A percentile compares a stretch with the other conserved stretches of the same genome.
phyloP scores from a whole-genome alignment of 2,888 invertebrate genomes.

The Drosophila trichaetosa region DNA sequence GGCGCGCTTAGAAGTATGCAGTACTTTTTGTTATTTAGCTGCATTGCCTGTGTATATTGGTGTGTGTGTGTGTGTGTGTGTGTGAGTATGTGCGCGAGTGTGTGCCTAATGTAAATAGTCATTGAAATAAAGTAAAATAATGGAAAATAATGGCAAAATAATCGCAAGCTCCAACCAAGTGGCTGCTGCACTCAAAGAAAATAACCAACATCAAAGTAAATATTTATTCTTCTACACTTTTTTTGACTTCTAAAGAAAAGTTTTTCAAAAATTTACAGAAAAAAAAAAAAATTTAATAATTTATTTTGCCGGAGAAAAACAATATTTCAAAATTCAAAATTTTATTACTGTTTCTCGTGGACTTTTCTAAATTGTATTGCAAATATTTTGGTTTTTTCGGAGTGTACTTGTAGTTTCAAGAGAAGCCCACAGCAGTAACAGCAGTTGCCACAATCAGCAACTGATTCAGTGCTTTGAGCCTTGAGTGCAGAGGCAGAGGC shows the following conservation, averaged over 20 bases:
- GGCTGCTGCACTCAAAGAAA: constrained; percentile 14
- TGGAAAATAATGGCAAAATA: constrained; percentile 80
- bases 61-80: constrained; percentile 10
- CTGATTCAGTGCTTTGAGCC: constrained; percentile 28
- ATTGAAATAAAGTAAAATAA: constrained; percentile 81
- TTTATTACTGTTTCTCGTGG: not conserved
- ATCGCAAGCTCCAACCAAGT: constrained; percentile 67
- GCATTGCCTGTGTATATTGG: constrained; percentile 14
- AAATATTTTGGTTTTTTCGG: not conserved
- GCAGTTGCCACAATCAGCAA: constrained; percentile 22
- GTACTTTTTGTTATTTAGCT: constrained; percentile 36
- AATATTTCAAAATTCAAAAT: not conserved
- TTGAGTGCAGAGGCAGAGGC: not conserved
- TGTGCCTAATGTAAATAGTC: constrained; percentile 75
- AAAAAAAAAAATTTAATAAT: not conserved
- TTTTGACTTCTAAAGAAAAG: too few species aligned
- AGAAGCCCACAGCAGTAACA: constrained; percentile 1
- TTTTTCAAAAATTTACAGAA: not conserved
- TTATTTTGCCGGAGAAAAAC: not conserved
- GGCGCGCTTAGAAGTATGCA: constrained; percentile 55
- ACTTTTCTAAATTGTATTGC: not conserved
- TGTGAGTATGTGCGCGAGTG: constrained; percentile 28
- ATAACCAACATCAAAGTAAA: not conserved
- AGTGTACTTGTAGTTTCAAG: constrained; percentile 14
- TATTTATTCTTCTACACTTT: not conserved